These are phyloP conservation scores for Enteromius anoplus DNA, from an alignment of 2,797 vertebrate species.

Conservation along the genomic window DNA sequence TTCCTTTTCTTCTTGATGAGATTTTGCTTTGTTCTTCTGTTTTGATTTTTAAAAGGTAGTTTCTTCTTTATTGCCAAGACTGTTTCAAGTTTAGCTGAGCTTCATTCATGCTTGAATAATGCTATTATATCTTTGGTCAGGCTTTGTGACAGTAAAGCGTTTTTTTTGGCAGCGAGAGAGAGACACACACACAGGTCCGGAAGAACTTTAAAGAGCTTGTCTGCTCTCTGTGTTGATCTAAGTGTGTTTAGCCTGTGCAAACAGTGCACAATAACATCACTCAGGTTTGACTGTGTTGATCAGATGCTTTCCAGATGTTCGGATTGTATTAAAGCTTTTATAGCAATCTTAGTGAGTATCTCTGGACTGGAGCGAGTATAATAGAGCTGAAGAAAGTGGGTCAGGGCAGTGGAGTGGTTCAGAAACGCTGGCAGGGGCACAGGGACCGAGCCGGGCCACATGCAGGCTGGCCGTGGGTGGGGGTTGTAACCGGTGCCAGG, in stretches of 20 bases:
- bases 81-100: not conserved
- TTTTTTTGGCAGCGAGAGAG: conserved; percentile 16
- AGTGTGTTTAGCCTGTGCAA: conserved; percentile 17
- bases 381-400: conserved; percentile 34
- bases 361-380: not conserved
- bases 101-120: conserved; percentile 29
- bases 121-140: not conserved
- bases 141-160: conserved; percentile 19
- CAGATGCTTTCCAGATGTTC: not conserved
- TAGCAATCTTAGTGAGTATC: conserved; percentile 10
- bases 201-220: conserved; percentile 15
- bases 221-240: not conserved
- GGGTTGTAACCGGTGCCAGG: conserved; percentile 11
- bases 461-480: conserved; percentile 30
- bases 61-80: not conserved
- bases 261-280: conserved; percentile 9
- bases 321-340: conserved; percentile 19
- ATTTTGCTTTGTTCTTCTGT: not conserved
- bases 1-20: not conserved
- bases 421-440: conserved; percentile 24
- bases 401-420: conserved; percentile 32
- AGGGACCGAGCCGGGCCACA: conserved; percentile 28
- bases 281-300: conserved; percentile 29
- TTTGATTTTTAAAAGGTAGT: not conserved
- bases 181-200: not conserved